Evolutionary conservation across 2,797 vertebrate species (phyloP), one percentile per base, ranked within the genome.

Genomic region (Prionace glauca): DNA sequence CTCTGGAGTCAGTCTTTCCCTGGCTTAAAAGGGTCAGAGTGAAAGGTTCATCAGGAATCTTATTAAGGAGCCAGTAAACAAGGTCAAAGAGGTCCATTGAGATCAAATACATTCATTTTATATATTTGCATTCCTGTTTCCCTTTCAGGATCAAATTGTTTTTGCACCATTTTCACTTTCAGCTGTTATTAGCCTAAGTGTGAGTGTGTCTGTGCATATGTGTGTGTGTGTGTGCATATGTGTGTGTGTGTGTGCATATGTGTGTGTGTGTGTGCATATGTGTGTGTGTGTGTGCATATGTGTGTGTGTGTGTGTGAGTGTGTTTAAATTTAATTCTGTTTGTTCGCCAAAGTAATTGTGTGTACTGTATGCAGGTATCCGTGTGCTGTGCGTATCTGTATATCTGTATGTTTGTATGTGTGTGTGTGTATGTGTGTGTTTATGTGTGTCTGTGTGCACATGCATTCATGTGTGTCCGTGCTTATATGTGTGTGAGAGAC

Each of bases 11-110:
- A 95, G 86, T 56, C 77, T 94, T 96, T 93, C 95, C 96, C 96
- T 69, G 95, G 96, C 94, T 96, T 96, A 96, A 96, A 95, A 32
- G 4, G 95, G 41, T 95, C 88, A 71, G 56, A 84, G 3, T 77
- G 87, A 96, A 97, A 62, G 96, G 96, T 96, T 97, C 96, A 95
- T 95, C 92, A 96, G 95, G 94, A 94, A 74, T 95, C 62, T 96
- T 95, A 95, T 96, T 95, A 96, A 95, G 79, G 36, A 96, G 92
- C 72, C 87, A 95, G 67, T 91, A 96, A 96, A 84, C 95, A 96
- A 96, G 95, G 96, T 96, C 96, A 97, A 95, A 91, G 22, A 96
- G 50, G 81, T 95, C 96, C 95, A 1, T 56, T 69, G 95, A 95
- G 96, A 96, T 95, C 2, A 95, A 90, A 95, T 50, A 95, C 92